phyloP scores from a whole-genome alignment of 1,140 invertebrate genomes.

The Temnothorax nylanderi region DNA sequence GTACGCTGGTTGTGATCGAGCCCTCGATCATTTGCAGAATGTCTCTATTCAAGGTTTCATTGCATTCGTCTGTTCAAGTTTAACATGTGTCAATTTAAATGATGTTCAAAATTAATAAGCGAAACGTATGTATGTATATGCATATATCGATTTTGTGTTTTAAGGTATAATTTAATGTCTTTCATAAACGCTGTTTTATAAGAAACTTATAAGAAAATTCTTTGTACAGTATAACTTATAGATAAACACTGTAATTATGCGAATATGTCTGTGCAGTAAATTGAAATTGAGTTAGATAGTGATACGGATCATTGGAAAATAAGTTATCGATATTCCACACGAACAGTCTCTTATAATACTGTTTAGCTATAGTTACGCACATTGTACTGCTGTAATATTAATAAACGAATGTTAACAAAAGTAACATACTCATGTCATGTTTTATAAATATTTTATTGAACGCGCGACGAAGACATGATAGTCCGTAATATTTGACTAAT shows the following conservation, averaged over 20 bases:
- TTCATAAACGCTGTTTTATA: conserved; percentile 48
- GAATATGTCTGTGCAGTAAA: conserved; percentile 48
- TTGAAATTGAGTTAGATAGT: conserved; percentile 51
- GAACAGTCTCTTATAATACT: conserved; percentile 67
- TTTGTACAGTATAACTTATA: conserved; percentile 45
- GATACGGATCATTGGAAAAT: conserved; percentile 40
- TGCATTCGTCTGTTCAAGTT: conserved; percentile 80
- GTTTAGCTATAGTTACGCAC: conserved; percentile 71
- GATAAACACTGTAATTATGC: conserved; percentile 34
- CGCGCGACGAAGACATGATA: background rate
- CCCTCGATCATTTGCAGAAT: conserved; percentile 78
- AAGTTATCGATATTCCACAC: conserved; percentile 63
- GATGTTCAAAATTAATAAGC: conserved; percentile 63
- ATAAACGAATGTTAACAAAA: conserved; percentile 75
- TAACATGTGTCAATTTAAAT: conserved; percentile 69
- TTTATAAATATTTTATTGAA: conserved; percentile 34
- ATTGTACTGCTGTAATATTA: conserved; percentile 72
- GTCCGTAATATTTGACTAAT: background rate
- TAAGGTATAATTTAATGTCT: conserved; percentile 43
- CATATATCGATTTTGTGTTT: conserved; percentile 47
- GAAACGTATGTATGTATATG: conserved; percentile 33
- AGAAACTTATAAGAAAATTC: conserved; percentile 42
- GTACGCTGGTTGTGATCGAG: conserved; percentile 77
- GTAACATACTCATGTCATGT: background rate
- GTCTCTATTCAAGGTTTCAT: conserved; percentile 81